These are phyloP conservation scores for Gerris buenoi DNA, from an alignment of 1,140 invertebrate species.

Conservation along the genomic window DNA sequence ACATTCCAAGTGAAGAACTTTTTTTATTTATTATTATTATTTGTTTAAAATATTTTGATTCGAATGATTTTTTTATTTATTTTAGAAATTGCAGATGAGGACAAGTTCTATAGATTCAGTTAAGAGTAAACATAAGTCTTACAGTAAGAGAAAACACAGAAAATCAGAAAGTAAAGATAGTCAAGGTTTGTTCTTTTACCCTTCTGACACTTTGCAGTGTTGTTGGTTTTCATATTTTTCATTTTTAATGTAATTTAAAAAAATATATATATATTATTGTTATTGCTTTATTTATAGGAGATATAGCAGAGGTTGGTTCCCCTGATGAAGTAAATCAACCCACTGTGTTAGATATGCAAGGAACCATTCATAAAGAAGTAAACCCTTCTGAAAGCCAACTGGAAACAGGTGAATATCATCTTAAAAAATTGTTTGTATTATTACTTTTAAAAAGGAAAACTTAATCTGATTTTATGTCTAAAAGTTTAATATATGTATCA, in stretches of 20 bases:
- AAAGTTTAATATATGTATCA: no score
- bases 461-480: no score
- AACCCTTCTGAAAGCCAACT: no score
- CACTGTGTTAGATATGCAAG: constrained; percentile 3
- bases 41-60: no score
- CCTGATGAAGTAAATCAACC: background rate
- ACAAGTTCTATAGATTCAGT: constrained; percentile 20
- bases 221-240: no score
- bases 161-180: constrained; percentile 8
- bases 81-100: background rate
- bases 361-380: constrained; percentile 2
- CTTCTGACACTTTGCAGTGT: no score
- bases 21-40: background rate
- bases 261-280: no score
- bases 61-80: constrained; percentile 9
- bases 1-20: no score
- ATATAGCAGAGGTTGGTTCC: background rate
- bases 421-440: no score
- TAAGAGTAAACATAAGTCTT: constrained; percentile 13
- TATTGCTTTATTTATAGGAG: background rate
- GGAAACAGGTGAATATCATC: no score
- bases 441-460: no score
- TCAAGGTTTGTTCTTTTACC: background rate
- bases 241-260: no score
- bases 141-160: constrained; percentile 5